Base-by-base conservation (phyloP, 2,113 vertebrate species). In the Macaca mulatta region DNA sequence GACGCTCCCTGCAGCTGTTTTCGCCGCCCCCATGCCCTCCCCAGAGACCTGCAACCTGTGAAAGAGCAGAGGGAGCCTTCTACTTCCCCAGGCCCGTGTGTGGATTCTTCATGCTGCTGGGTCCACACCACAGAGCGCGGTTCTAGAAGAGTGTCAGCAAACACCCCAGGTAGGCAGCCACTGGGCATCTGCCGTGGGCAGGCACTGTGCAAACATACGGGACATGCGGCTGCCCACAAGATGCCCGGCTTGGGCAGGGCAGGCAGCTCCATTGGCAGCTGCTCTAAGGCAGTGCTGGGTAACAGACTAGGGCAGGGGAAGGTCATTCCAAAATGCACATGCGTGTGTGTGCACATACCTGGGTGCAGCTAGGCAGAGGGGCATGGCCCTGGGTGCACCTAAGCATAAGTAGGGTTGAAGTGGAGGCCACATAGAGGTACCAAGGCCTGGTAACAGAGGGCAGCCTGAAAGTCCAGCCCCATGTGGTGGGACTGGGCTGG, bases 181-280 rank as follows among this genome's bases (percentile, higher is more conserved):
- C n/a, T 1, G 2, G 2, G 78, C 61, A 55, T 8, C 40, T 8
- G 27, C 72, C 40, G 8, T 2, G 0, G 27, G 85, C 48, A 0
- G 8, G 32, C 20, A 30, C 38, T 16, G 18, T 2, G 0, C 40
- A 55, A 27, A 27, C 1, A 6, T 7, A 23, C 0, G 1, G 59
- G 84, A 18, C 30, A 10, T 16, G 16, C 35, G 1, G 2, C 74
- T 22, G 16, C 52, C 35, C 0, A 2, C 1, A 40, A 52, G 72
- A 59, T 11, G 20, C 2, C 35, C 5, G 35, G 14, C 45, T 14
- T 43, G 0, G 55, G 9, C 12, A 5, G 45, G 45, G n/a, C 0
- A 0, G 50, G 45, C 22, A 3, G 52, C 14, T 18, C 9, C 35
- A 3, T 0, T 1, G 17, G 35, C 30, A 8, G 38, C 45, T 3